Base-by-base conservation (phyloP, 2,797 vertebrate genomes). In the Alectoris magna region DNA sequence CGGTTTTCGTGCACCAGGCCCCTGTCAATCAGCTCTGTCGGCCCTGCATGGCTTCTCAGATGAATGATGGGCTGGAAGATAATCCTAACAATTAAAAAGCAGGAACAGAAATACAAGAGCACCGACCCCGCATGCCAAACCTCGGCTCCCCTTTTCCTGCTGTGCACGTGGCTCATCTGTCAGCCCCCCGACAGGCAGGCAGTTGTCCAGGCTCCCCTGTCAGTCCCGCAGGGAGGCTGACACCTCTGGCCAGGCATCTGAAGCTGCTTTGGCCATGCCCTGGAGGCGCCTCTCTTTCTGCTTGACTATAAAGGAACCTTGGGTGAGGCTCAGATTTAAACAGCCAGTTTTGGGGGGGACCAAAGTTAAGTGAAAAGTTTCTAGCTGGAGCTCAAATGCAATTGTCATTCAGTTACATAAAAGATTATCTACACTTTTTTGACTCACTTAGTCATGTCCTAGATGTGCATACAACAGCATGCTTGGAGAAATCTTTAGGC, bases 191-290 rank as follows among this genome's bases (percentile, higher is more conserved):
- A 36, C 0, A 0, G 13, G 26, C 66, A 21, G 21, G n/a, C 43
- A 64, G 79, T 72, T 34, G 68, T 4, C 72, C 94, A 84, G 95
- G 66, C 94, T 27, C 3, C 12, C 22, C 79, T 94, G 95, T 95
- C 88, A 84, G 70, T 93, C 94, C 66, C 18, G 60, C 19, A n/a
- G 19, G 38, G 26, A 36, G 22, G 36, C 19, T 89, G 95, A 94
- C 91, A 93, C 74, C 81, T 93, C 84, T 70, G 36, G 77, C 31
- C 64, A 66, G 36, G 87, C 87, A 94, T 94, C 1, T 58, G 3
- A 27, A 88, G 77, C 91, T 31, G 77, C 26, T 27, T 75, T 78
- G 72, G 76, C 55, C 78, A 15, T 56, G 46, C 60, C 87, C 81
- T 2, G 7, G 4, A 62, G 92, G 94, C 77, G 81, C 94, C 94